Evolutionary conservation across 2,113 vertebrate genomes (phyloP).

Genomic region (Oncorhynchus tshawytscha): DNA sequence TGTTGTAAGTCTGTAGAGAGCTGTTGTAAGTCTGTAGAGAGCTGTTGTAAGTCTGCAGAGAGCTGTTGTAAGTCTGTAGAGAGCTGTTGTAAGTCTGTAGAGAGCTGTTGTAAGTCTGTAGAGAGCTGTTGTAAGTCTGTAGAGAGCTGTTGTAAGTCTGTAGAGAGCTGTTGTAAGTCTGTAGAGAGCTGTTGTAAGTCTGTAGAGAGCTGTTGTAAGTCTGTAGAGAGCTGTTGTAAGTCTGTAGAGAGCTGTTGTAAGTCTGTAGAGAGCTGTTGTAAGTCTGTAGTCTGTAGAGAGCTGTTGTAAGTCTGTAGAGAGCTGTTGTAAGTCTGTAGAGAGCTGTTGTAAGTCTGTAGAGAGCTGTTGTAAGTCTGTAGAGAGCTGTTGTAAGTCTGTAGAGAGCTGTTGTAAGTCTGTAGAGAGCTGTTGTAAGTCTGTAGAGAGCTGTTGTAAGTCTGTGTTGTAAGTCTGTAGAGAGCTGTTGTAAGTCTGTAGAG

Average conservation of each 20-base stretch:
- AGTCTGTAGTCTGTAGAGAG: no score
- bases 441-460: constrained; percentile 11
- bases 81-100: constrained; percentile 29
- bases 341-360: constrained; percentile 28
- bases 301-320: constrained; percentile 24
- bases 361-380: constrained; percentile 22
- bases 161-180: constrained; percentile 22
- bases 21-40: constrained; percentile 20
- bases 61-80: constrained; percentile 29
- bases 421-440: constrained; percentile 24
- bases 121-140: constrained; percentile 20
- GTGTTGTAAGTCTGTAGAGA: constrained; percentile 38
- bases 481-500: constrained; percentile 25
- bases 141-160: constrained; percentile 35
- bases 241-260: background rate
- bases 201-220: constrained; percentile 40
- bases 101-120: constrained; percentile 24
- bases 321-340: constrained; percentile 31
- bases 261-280: constrained; percentile 46
- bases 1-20: constrained; percentile 37
- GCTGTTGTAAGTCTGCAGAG: constrained; percentile 24
- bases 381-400: constrained; percentile 22
- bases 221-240: constrained; percentile 19
- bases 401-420: constrained; percentile 35
- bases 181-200: background rate